Base-by-base conservation (phyloP, 1,140 invertebrate genomes). In the Drosophila pectinifera region DNA sequence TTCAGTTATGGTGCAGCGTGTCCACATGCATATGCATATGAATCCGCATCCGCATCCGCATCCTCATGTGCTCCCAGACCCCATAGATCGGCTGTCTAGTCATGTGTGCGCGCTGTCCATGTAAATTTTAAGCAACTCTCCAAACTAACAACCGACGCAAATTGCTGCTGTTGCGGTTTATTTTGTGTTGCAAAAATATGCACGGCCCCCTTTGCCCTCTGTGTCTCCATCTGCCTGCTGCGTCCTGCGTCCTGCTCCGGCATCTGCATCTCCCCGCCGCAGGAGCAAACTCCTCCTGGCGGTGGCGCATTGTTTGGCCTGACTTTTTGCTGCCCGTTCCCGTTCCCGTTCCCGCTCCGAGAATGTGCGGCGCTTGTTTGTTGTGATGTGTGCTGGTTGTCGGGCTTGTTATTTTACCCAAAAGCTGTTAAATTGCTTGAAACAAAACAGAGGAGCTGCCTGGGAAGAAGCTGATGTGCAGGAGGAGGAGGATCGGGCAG, bases 381-480 rank as follows among this genome's bases (percentile, higher is more conserved):
- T 67, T 74, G 56, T 80, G 61, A 57, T 73, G 55, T 67, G 61
- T 77, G 64, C 46, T 65, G 45, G 61, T 65, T 68, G 64, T 42
- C 69, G 53, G 83, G 65, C 83, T 88, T 89, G 84, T 88, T 88
- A 88, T 89, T 89, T 88, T 89, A 79, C 84, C 79, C 84, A 88
- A 89, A 88, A 88, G 84, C 84, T 88, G 84, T 88, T 88, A 88
- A 89, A 88, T 88, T 88, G 84, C 84, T 80, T 77, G 85, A 89
- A 89, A 80, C 80, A 89, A 88, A 88, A 70, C 64, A 70, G 57
- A 28, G 63, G 14, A 68, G 61, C 41, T 51, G 59, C 39, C 58
- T 63, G 61, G 73, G 61, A 75, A 77, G 58, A 57, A 64, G 46
- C 65, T 67, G 62, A 43, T 74, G 54, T 75, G 58, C 63, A 57